Base-by-base conservation (phyloP, 2,888 invertebrate genomes). In the Cephus sareptanus region DNA sequence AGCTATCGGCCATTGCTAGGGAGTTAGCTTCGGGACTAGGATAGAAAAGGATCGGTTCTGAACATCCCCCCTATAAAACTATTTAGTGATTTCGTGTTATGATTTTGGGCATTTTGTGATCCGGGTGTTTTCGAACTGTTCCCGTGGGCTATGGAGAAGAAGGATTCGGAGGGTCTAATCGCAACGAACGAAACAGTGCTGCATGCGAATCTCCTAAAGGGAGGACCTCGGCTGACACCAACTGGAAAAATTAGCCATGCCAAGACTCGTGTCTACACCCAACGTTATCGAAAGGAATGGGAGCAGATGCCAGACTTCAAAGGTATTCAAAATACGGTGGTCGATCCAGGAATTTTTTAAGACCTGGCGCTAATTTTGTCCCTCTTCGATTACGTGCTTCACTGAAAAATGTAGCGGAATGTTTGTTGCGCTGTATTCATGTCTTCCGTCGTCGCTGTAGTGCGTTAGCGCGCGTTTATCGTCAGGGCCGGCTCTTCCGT, bases 251-350 rank as follows among this genome's bases (percentile, higher is more conserved):
- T 91, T 80, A 91, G 91, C 81, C 89, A 90, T 82, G 91, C 91
- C 9, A 91, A 91, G 82, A 91, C 91, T 4, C 88, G 91, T 3
- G 91, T 91, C 86, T 94, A 94, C 82, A 94, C 93, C 79, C 94
- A 94, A 87, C 92, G 93, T 1, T 94, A 94, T 85, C 91, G 94
- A 31, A 92, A 92, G 83, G 94, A 94, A 82, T 94, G 94, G 94
- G 94, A 94, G 87, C 91, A 91, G 82, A 93, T 93, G 92, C 92
- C 93, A 0, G 94, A 94, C 90, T 94, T 94, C 87, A 92, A 93
- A 92, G 94, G 94, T 94, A 91, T 23, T 23, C 6, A 56, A 56
- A 56, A 56, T 56, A 15, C 56, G 56, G 23, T 23, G 23, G 23
- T 56, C 9, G 6, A 23, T 23, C 23, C 23, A 56, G 56, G 9